Percentiles rank a stretch among this genome's conserved stretches.
phyloP scores from a whole-genome alignment of 2,888 invertebrate genomes.

The Choreutis nemorana region DNA sequence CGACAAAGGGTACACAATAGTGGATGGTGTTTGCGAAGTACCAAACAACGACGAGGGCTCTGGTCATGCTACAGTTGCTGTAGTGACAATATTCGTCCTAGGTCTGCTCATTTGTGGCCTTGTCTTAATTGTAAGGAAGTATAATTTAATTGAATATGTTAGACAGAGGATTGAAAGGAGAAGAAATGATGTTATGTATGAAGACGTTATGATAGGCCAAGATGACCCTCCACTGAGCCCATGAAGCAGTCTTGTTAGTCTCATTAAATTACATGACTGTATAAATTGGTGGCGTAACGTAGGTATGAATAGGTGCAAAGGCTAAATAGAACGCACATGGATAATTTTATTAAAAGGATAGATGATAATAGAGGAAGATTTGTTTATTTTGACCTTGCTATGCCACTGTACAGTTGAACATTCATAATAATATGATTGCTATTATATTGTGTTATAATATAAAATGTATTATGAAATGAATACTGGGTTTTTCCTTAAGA shows the following conservation, averaged over 20 bases:
- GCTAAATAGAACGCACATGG: too few relatives aligned
- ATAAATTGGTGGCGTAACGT: too few relatives aligned
- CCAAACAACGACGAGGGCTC: conserved; percentile 14
- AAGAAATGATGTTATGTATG: conserved; percentile 53
- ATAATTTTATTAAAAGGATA: too few relatives aligned
- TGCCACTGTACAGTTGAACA: too few relatives aligned
- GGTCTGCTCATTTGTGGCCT: conserved; percentile 43
- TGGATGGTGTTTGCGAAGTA: conserved; percentile 29
- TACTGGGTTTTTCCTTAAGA: too few relatives aligned
- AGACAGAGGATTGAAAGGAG: conserved; percentile 46
- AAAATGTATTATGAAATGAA: too few relatives aligned
- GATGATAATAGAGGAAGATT: too few relatives aligned
- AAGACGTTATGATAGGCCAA: conserved; percentile 64
- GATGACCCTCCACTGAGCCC: conserved; percentile 59
- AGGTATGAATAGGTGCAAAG: too few relatives aligned
- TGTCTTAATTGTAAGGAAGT: conserved; percentile 48
- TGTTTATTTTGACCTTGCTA: too few relatives aligned
- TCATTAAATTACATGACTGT: too few relatives aligned
- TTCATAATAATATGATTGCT: too few relatives aligned
- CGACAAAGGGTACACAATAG: conserved; percentile 23
- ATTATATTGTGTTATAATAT: too few relatives aligned
- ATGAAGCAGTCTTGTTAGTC: conserved; percentile 21
- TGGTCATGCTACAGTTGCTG: conserved; percentile 32
- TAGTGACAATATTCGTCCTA: conserved; percentile 43
- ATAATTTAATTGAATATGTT: conserved; percentile 47